Base-by-base conservation (phyloP, 1,140 invertebrate genomes). In the Caenorhabditis tropicalis region DNA sequence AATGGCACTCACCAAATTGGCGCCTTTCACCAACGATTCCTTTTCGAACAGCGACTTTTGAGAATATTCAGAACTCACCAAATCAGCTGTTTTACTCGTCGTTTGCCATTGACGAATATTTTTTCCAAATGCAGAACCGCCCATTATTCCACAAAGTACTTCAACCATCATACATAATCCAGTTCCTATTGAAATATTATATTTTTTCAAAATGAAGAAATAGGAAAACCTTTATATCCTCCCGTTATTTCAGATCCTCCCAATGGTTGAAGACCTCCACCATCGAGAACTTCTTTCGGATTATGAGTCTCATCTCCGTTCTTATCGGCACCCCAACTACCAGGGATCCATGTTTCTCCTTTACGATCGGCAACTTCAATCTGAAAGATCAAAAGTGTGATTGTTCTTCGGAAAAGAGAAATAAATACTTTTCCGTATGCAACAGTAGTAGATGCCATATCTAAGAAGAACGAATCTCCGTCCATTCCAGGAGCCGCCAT, bases 371-470 rank as follows among this genome's bases (percentile, higher is more conserved):
- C 90, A 12, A 91, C 74, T 85, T 91, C 90, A 10, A 90, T 87
- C 87, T 89, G 58, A 27, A 21, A 79, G 3, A n/a, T n/a, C n/a
- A 1, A 74, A 5, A 36, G 1, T 6, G 39, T 19, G 24, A 6
- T 33, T 36, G 16, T 16, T 3, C 3, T 21, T 6, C 12, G 1
- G 1, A 29, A 27, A 16, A 5, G 9, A 46, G 5, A 51, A 1
- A 24, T 21, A 33, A 33, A 21, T 60, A 96, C 94, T 92, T 95
- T 96, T 86, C 95, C 95, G 79, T 95, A 92, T 31, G 95, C 94
- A 0, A 96, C 96, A 0, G 95, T 94, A 0, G 96, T 95, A 0
- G 96, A 97, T 0, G 96, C 96, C 96, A 97, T 97, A 90, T 98
- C 96, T 39, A 98, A 91, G 0, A 96, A 93, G 92, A 97, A 97